phyloP scores from a whole-genome alignment of 2,113 vertebrate genomes.

The Campylomormyrus tamandua region DNA sequence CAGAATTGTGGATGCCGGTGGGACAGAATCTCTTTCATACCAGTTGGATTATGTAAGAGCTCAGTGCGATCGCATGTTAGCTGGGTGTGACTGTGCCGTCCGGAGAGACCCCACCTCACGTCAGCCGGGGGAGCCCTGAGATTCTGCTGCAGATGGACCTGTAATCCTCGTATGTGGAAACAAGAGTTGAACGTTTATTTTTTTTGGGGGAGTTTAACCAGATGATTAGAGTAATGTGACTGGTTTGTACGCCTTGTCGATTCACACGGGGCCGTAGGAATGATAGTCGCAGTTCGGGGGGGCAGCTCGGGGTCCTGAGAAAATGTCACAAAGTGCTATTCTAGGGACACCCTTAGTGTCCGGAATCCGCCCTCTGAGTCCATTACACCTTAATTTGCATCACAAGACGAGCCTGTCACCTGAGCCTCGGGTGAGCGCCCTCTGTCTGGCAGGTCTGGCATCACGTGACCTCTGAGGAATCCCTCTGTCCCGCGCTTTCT shows the following conservation, averaged over 20 bases:
- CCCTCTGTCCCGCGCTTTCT: background rate
- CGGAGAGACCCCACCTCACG: background rate
- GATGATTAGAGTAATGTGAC: background rate
- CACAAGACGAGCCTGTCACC: conserved; percentile 18
- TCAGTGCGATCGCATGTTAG: background rate
- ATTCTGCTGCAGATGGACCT: background rate
- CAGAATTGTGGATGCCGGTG: background rate
- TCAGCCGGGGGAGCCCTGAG: background rate
- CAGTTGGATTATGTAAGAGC: background rate
- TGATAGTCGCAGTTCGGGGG: background rate
- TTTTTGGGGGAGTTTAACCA: background rate
- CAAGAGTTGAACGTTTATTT: background rate
- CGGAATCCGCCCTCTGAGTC: background rate
- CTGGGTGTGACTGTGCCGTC: background rate
- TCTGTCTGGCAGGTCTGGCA: background rate
- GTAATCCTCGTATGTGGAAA: background rate
- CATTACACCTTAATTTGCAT: conserved; percentile 1
- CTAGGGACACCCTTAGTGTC: background rate
- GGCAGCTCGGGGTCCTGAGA: background rate
- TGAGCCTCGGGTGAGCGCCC: conserved; percentile 1
- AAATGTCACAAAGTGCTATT: background rate
- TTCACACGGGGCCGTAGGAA: background rate
- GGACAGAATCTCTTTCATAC: background rate
- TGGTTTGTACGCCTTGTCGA: background rate
- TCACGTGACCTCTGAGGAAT: background rate